Evolutionary conservation across 2,113 vertebrate genomes (phyloP).

Genomic region (Carassius gibelio): DNA sequence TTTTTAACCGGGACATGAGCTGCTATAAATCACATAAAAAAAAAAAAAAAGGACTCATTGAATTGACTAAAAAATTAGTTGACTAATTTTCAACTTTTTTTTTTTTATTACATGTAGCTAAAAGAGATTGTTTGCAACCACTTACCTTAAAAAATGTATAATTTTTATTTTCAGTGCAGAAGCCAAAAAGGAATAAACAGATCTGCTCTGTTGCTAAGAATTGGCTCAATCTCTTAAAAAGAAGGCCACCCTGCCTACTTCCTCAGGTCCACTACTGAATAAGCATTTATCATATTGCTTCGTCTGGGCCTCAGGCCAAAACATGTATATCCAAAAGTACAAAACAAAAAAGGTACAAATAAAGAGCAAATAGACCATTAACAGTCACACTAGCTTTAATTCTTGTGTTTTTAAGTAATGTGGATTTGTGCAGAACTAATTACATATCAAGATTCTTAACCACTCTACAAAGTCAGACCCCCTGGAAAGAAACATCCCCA

Average conservation of each 20-base stretch:
- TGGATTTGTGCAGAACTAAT: background rate
- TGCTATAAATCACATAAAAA: background rate
- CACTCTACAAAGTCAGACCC: constrained; percentile 49
- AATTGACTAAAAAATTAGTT: too few relatives aligned
- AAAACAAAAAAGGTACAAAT: background rate
- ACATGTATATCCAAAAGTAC: background rate
- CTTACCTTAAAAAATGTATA: too few relatives aligned
- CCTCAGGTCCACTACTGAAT: background rate
- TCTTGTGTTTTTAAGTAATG: background rate
- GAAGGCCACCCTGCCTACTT: background rate
- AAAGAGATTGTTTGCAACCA: too few relatives aligned
- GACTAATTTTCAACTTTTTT: too few relatives aligned
- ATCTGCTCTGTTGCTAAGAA: background rate
- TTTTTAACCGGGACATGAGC: constrained; percentile 31
- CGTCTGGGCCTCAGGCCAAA: constrained; percentile 3
- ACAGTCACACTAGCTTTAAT: background rate
- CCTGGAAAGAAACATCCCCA: constrained; percentile 54
- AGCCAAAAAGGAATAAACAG: background rate
- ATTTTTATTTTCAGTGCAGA: background rate
- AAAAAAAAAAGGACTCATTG: background rate
- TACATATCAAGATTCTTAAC: constrained; percentile 39
- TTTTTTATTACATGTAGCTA: too few relatives aligned
- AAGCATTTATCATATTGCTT: background rate
- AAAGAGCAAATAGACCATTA: background rate
- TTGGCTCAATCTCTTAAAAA: background rate